Evolutionary conservation across 2,113 vertebrate species (phyloP), one percentile per base, ranked within the genome.

Genomic region (Meleagris gallopavo): DNA sequence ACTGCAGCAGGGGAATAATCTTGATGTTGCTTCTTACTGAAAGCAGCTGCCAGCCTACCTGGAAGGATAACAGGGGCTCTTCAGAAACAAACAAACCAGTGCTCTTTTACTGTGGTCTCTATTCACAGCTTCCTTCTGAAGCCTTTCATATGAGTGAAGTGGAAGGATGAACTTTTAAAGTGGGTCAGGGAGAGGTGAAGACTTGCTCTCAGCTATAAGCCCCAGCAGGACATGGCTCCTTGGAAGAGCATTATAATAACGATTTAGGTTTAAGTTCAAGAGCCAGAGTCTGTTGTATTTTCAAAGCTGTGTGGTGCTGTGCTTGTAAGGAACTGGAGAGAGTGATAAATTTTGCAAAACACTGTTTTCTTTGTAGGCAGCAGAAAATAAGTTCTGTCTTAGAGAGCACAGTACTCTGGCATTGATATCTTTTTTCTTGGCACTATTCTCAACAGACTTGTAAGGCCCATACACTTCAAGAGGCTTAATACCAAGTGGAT

Each of bases 1-100:
- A 8, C 6, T 0, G 0, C 30, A 16, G n/a, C 30, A 30, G 76
- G 60, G n/a, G 41, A 81, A n/a, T 40, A 0, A 0, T 57, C 52
- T 69, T 2, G 9, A 12, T 36, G 50, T 10, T 71, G 38, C 55
- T 43, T 38, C 32, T 54, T 65, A 29, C 24, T 38, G 34, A 52
- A 36, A 50, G 36, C 58, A 55, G n/a, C 18, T 52, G 25, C 30
- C 0, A 0, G 30, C 73, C 93, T 69, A 91, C 54, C 38, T 45
- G 58, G 45, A 66, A 89, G 82, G 70, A 43, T 41, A 62, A 65
- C 45, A 24, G 30, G 24, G 3, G 1, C 9, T 89, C 46, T 76
- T 78, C 40, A 2, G 3, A 89, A 90, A 67, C 25, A 71, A 88
- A 34, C 13, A 45, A 72, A 70, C 58, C 43, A 86, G 40, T 72